Evolutionary conservation across 2,888 invertebrate genomes (phyloP), one percentile per base, ranked within the genome.

Genomic region (Arrhopalites spinosus): DNA sequence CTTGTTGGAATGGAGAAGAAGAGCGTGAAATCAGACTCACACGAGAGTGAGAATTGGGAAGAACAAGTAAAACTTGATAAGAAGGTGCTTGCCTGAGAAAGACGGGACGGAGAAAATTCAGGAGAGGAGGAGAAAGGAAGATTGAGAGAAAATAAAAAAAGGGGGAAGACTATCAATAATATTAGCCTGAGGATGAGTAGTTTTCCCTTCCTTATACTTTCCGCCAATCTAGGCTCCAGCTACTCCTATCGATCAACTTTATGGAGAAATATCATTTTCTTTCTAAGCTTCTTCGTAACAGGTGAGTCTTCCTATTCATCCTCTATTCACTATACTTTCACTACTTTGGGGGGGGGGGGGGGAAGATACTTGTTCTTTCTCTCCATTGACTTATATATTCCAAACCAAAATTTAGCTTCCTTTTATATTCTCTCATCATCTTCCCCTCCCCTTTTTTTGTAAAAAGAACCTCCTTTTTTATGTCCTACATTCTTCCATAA

Each of bases 221-320:
- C 68, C 43, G 29, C 36, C 68, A 74, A 74, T 68, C 56, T 68
- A 43, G 68, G 68, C 74, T 36, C 5, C 5, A 36, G 36, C 36
- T 36, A 36, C 36, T 3, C 36, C 36, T 68, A 74, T 74, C 74
- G 74, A 74, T 74, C 74, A 74, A 68, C 53, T 56, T 66, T 63
- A 30, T 36, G 66, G 68, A 74, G 43, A 56, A 59, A 74, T 68
- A 68, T 74, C 59, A 67, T 74, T 56, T 67, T 74, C 45, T 23
- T 74, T 45, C 74, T 74, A 20, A 56, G 67, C 75, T 59, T 74
- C 47, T 66, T 76, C 23, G 76, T 76, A 76, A 77, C 78, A 80
- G 78, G 78, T 78, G 76, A 77, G 79, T 47, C 36, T n/a, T n/a
- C n/a, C n/a, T n/a, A n/a, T n/a, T n/a, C n/a, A n/a, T n/a, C n/a